These are phyloP conservation scores for Indicator maculatus DNA, from an alignment of 2,113 vertebrate species.

Conservation along the genomic window DNA sequence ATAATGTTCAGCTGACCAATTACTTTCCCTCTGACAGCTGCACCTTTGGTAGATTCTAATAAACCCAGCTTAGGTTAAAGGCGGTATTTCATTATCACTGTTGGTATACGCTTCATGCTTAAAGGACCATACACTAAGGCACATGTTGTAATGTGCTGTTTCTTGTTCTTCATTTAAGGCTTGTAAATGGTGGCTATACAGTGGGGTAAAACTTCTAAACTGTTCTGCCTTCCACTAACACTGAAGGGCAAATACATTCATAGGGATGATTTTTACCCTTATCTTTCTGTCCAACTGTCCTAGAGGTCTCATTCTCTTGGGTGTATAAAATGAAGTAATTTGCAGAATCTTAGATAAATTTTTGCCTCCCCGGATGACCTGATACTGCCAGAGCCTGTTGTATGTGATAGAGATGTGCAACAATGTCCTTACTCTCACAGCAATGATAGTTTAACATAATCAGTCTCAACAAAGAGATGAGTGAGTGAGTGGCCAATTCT, in stretches of 20 bases:
- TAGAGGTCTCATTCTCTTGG: background rate
- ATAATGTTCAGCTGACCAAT: background rate
- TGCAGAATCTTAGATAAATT: background rate
- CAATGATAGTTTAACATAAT: background rate
- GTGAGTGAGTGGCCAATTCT: background rate
- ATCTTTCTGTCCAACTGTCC: background rate
- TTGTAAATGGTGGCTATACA: background rate
- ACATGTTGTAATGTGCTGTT: background rate
- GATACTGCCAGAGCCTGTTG: background rate
- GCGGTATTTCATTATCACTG: constrained; percentile 10
- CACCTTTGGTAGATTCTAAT: background rate
- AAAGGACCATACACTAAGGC: background rate
- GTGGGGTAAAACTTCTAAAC: background rate
- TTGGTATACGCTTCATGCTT: background rate
- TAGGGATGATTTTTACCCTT: background rate
- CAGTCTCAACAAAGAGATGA: background rate
- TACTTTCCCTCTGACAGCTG: background rate
- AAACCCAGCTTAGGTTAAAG: background rate
- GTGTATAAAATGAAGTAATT: background rate
- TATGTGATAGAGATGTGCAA: background rate
- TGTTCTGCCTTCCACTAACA: background rate
- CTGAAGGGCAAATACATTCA: fast-evolving
- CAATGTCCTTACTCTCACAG: background rate
- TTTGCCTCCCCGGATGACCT: background rate
- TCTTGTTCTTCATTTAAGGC: background rate